A percentile compares a stretch with the other conserved stretches of the same genome.
Evolutionary conservation across 2,888 invertebrate genomes (phyloP).

Genomic region (Drosophila macrothrix): DNA sequence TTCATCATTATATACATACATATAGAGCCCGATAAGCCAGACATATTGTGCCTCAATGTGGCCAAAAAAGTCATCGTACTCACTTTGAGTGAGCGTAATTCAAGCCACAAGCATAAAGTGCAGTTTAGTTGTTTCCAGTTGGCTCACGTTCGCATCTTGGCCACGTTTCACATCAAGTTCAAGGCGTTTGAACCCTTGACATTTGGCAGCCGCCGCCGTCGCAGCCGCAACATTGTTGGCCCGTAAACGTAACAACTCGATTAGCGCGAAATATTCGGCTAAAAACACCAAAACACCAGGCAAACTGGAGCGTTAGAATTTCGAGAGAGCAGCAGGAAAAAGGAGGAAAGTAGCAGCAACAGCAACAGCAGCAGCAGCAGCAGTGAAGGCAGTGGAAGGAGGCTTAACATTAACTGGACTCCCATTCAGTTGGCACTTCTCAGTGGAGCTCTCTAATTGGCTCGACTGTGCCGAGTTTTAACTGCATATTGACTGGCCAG

Average conservation of each 20-base stretch:
- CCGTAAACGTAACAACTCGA: conserved; percentile 80
- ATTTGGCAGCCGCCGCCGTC: conserved; percentile 68
- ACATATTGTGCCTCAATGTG: background rate
- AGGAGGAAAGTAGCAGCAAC: background rate
- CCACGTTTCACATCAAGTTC: conserved; percentile 78
- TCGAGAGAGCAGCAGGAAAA: background rate
- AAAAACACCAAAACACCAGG: conserved; percentile 12
- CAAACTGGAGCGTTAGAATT: conserved; percentile 70
- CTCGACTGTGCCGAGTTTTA: conserved; percentile 54
- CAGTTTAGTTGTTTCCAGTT: conserved; percentile 53
- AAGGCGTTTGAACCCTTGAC: conserved; percentile 80
- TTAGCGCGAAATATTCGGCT: conserved; percentile 75
- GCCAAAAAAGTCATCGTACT: background rate
- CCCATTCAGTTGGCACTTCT: conserved; percentile 63
- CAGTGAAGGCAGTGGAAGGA: background rate
- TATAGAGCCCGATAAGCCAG: background rate
- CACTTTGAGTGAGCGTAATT: conserved; percentile 25
- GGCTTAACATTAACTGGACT: conserved; percentile 53
- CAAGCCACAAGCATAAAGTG: conserved; percentile 52
- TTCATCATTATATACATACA: background rate
- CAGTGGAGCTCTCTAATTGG: conserved; percentile 62
- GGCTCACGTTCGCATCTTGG: conserved; percentile 74
- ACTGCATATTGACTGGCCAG: conserved; percentile 68
- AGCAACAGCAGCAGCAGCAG: background rate
- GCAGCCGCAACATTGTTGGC: conserved; percentile 46